A percentile compares a stretch with the other conserved stretches of the same genome.
Conservation (phyloP, 2,113 vertebrate species). For the Podarcis raffonei region DNA sequence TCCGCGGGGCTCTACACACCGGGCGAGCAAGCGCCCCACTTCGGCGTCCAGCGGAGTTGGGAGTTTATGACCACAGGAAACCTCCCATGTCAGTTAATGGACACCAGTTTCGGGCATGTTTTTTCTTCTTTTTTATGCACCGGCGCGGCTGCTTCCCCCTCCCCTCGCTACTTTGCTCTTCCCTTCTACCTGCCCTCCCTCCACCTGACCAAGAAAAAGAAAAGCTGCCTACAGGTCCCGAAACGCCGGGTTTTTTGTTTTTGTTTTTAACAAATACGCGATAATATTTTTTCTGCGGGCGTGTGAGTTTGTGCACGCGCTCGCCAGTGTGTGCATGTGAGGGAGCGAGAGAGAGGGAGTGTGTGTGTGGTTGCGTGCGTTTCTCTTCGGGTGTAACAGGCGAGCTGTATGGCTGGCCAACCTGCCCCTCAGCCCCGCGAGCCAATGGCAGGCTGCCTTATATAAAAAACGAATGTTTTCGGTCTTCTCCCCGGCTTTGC, state of each 20-base stretch:
- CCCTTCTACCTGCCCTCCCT: slow-evolving; percentile 60
- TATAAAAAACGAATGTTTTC: slow-evolving; percentile 82
- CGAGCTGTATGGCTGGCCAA: slow-evolving; percentile 73
- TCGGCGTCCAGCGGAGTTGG: slow-evolving; percentile 67
- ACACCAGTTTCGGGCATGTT: slow-evolving; percentile 57
- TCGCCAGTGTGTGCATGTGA: slow-evolving; percentile 62
- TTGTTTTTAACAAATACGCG: slow-evolving; percentile 64
- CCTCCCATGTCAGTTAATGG: slow-evolving; percentile 67
- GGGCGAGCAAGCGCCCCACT: slow-evolving; percentile 48
- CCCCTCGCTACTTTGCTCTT: slow-evolving; percentile 14
- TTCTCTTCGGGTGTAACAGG: slow-evolving; percentile 78
- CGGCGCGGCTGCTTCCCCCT: slow-evolving; percentile 12
- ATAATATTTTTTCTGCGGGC: slow-evolving; percentile 73
- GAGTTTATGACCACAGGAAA: slow-evolving; percentile 71
- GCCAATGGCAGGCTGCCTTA: slow-evolving; percentile 83
- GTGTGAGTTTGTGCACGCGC: slow-evolving; percentile 53
- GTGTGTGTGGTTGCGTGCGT: slow-evolving; percentile 58
- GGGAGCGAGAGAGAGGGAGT: slow-evolving; percentile 41
- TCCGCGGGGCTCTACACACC: slow-evolving; percentile 55
- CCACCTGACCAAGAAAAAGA: neutral
- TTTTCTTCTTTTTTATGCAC: neutral
- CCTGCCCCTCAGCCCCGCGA: slow-evolving; percentile 77
- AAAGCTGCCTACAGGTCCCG: slow-evolving; percentile 59
- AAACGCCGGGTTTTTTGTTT: slow-evolving; percentile 39
- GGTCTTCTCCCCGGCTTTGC: slow-evolving; percentile 79